Percentiles rank a stretch among this genome's conserved stretches.
Evolutionary conservation across 2,888 invertebrate genomes (phyloP).

Genomic region (Branchellion lobata): DNA sequence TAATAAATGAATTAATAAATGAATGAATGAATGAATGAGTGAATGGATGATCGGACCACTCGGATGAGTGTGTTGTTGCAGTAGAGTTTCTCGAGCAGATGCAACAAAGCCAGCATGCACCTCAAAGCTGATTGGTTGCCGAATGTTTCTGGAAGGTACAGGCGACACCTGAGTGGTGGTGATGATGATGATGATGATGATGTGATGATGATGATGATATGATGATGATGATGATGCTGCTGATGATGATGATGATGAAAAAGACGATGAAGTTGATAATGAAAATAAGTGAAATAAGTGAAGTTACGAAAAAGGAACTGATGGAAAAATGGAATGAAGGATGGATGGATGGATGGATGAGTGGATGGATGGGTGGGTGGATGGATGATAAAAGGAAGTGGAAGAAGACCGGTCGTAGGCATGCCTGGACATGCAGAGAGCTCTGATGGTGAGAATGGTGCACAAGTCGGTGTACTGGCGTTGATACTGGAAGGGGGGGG

Average conservation of each 20-base stretch:
- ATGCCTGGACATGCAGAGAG: conserved; percentile 33
- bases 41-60: conserved; percentile 21
- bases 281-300: neutral
- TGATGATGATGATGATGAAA: neutral
- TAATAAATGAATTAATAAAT: no score
- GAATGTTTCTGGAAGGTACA: conserved; percentile 37
- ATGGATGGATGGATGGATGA: no score
- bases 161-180: neutral
- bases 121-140: conserved; percentile 39
- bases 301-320: neutral
- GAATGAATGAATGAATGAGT: neutral
- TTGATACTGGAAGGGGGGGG: conserved; percentile 28
- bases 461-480: conserved; percentile 16
- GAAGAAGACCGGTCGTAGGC: conserved; percentile 38
- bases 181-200: neutral
- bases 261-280: neutral
- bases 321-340: neutral
- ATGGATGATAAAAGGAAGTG: no score
- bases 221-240: neutral
- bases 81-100: conserved; percentile 39
- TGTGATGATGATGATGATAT: neutral
- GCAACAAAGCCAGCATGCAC: conserved; percentile 41
- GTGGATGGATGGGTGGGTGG: no score
- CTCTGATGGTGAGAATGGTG: conserved; percentile 35
- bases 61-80: conserved; percentile 39